Conservation (phyloP, 1,140 invertebrate genomes). For the Drosophila orosa region DNA sequence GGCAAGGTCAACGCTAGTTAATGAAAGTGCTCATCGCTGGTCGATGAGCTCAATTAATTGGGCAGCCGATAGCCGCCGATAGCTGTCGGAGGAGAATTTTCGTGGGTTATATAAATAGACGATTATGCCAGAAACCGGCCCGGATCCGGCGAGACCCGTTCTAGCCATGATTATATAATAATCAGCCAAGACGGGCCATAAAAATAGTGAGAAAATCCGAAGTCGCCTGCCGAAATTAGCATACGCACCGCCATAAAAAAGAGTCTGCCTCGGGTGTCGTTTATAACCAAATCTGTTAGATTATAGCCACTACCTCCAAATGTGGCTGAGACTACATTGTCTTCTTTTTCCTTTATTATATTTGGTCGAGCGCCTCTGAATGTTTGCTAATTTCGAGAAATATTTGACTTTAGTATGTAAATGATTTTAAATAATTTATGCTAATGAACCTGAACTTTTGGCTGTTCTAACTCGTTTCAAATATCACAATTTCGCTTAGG, state of each 20-base stretch:
- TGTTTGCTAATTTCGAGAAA: slow-evolving; percentile 54
- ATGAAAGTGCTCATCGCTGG: slow-evolving; percentile 66
- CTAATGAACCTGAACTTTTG: slow-evolving; percentile 67
- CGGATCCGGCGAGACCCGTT: slow-evolving; percentile 52
- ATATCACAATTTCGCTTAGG: slow-evolving; percentile 16
- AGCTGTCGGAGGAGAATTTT: slow-evolving; percentile 51
- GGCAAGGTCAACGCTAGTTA: slow-evolving; percentile 65
- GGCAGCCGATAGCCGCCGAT: slow-evolving; percentile 10
- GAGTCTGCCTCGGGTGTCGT: slow-evolving; percentile 31
- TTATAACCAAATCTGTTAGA: slow-evolving; percentile 62
- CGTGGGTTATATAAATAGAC: slow-evolving; percentile 64
- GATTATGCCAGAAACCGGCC: slow-evolving; percentile 76
- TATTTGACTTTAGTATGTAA: slow-evolving; percentile 62
- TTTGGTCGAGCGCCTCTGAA: not conserved
- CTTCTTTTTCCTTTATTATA: slow-evolving; percentile 18
- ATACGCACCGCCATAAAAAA: slow-evolving; percentile 68
- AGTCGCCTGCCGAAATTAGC: slow-evolving; percentile 59
- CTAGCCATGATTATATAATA: slow-evolving; percentile 73
- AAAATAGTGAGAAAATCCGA: slow-evolving; percentile 67
- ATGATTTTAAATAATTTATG: slow-evolving; percentile 66
- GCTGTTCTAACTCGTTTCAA: slow-evolving; percentile 65
- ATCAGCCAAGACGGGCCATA: slow-evolving; percentile 55
- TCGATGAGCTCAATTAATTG: slow-evolving; percentile 70
- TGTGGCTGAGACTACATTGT: slow-evolving; percentile 11
- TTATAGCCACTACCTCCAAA: slow-evolving; percentile 28